Evolutionary conservation across 2,797 vertebrate genomes (phyloP), one percentile per base, ranked within the genome.

Genomic region (Melanogrammus aeglefinus): DNA sequence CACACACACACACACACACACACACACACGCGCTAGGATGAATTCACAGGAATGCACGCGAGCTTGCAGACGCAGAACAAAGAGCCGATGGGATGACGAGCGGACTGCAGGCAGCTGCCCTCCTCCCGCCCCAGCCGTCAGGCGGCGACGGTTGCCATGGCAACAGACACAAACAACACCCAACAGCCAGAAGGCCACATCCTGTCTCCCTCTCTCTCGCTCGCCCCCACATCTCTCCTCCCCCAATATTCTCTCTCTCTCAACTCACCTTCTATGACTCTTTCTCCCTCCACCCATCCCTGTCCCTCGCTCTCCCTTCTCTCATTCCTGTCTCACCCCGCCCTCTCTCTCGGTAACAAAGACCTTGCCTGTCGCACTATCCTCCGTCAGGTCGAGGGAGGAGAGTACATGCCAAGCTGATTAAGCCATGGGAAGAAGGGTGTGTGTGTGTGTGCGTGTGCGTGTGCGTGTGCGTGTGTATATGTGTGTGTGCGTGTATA

Each of bases 111-210:
- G 78, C 83, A 79, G 77, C 81, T 63, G 5, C 77, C 77, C 33
- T 10, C 74, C 72, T 18, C 79, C 77, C 66, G 76, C 78, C 78
- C 79, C 82, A 41, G 44, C 83, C 84, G 79, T 87, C 72, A 76
- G 74, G 29, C 83, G 83, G 80, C 74, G 76, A 77, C 70, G 2
- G 88, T 92, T 83, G 75, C 88, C 79, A 86, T 82, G 89, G 89
- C 85, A 90, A 95, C 93, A 87, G 89, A 93, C 89, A 88, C 83
- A 94, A 95, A 95, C 93, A 95, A 80, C 82, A 77, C 90, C 81
- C 88, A 95, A 93, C 92, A 94, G 82, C 85, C 78, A 14, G 57
- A 18, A 9, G 21, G n/a, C 57, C 16, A 18, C 33, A 24, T 6
- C 16, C 18, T n/a, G 35, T 12, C 33, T n/a, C 24, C 24, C 9